phyloP scores from a whole-genome alignment of 2,113 vertebrate genomes.

The Cebidichthys violaceus region DNA sequence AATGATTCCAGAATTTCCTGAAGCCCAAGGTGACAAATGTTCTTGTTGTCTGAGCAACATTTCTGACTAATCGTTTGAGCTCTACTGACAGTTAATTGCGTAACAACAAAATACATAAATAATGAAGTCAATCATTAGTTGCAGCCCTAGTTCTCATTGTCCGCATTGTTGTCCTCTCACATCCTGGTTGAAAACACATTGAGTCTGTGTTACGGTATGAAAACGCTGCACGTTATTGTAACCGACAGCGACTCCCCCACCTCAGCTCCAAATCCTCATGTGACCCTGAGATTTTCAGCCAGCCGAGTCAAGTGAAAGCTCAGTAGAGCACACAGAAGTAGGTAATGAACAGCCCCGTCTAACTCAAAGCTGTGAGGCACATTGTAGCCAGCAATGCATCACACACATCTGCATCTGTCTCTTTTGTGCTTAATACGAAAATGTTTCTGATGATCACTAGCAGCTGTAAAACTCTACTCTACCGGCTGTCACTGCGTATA shows the following conservation, averaged over 20 bases:
- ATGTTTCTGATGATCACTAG: constrained; percentile 13
- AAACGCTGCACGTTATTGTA: not conserved
- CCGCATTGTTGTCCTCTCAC: not conserved
- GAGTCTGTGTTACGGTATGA: not conserved
- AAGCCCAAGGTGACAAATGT: too few species aligned
- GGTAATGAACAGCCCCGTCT: constrained; percentile 22
- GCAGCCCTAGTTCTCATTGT: not conserved
- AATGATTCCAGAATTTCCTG: too few species aligned
- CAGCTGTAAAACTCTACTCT: constrained; percentile 38
- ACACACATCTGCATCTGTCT: constrained; percentile 35
- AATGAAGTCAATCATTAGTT: not conserved
- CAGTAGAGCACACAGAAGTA: constrained; percentile 21
- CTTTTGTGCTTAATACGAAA: not conserved
- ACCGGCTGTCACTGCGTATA: not conserved
- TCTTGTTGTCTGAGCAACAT: too few species aligned
- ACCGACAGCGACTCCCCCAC: constrained; percentile 10
- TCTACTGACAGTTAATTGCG: too few species aligned
- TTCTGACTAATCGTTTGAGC: too few species aligned
- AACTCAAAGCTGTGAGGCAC: not conserved
- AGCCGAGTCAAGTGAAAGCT: constrained; percentile 48
- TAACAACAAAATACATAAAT: not conserved
- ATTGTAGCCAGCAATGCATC: constrained; percentile 16
- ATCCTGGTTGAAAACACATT: not conserved
- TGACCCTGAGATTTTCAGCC: constrained; percentile 54
- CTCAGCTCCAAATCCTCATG: constrained; percentile 37